Evolutionary conservation across 2,888 invertebrate species (phyloP).

Genomic region (Trichogramma evanescens): DNA sequence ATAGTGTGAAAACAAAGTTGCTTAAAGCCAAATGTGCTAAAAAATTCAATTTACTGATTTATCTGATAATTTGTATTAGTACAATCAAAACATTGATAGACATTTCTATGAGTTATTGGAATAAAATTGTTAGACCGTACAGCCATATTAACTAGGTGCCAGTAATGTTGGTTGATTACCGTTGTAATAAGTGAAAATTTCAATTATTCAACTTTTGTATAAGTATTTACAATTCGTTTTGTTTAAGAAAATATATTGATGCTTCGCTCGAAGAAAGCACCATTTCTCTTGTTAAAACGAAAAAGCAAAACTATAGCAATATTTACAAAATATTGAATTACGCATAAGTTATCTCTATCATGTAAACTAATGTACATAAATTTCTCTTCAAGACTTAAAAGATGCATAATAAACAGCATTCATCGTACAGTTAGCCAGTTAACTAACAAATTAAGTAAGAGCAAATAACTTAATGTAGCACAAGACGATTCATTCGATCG

Average conservation of each 20-base stretch:
- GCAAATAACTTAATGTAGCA: conserved; percentile 4
- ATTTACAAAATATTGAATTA: conserved; percentile 20
- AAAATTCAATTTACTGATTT: not conserved
- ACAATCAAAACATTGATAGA: conserved; percentile 1
- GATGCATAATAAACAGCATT: conserved; percentile 12
- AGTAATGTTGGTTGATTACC: not conserved
- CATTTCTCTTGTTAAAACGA: conserved; percentile 15
- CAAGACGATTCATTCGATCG: conserved; percentile 2
- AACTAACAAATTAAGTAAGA: not conserved
- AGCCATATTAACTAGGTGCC: conserved; percentile 13
- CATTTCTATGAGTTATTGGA: conserved; percentile 1
- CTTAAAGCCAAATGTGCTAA: conserved; percentile 11
- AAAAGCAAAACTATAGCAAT: conserved; percentile 18
- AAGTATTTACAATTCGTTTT: conserved; percentile 21
- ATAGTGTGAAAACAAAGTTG: conserved; percentile 13
- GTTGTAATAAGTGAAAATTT: conserved; percentile 2
- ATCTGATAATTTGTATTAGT: not conserved
- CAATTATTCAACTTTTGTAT: conserved; percentile 18
- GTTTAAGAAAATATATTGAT: conserved; percentile 23
- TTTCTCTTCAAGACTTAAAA: conserved; percentile 7
- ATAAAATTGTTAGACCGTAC: conserved; percentile 12
- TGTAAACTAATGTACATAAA: conserved; percentile 16
- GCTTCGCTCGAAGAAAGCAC: conserved; percentile 11
- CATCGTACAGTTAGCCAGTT: conserved; percentile 17
- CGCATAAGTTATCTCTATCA: conserved; percentile 16